Evolutionary conservation across 2,797 vertebrate species (phyloP), one percentile per base, ranked within the genome.

Genomic region (Hydrocynus forskahlii): DNA sequence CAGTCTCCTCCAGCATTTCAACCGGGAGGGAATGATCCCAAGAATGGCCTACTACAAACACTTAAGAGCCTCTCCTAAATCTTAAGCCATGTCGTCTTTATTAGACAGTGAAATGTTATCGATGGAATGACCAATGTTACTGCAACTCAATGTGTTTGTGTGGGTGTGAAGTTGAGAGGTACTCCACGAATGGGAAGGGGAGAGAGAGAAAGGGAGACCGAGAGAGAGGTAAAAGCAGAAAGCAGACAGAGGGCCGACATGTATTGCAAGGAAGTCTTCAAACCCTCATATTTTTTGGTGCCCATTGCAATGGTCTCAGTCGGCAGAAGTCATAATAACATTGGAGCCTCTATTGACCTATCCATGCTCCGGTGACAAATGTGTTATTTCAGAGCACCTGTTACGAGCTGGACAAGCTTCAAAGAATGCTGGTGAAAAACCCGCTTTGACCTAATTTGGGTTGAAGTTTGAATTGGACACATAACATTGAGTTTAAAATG

Each of bases 61-160:
- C 84, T 75, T 79, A 71, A 81, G 48, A 68, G 62, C 71, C 21
- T 48, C 72, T 35, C 72, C 64, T 83, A 66, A 81, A 81, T 81
- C 76, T 81, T 75, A 62, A 79, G 73, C 77, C 75, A 29, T 75
- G 68, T 69, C 12, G 75, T 19, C 57, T 76, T 80, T 84, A 76
- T 66, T 69, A 76, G 68, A 69, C 66, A 75, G 75, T 66, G 70
- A 80, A 84, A 80, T 75, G 68, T 60, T 77, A 80, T 76, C 48
- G 73, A 82, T 55, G 77, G 71, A 81, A 86, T 80, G 76, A 82
- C 80, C 76, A 77, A 60, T 78, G 57, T 77, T 76, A 16, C 67
- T 75, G 81, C 75, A 67, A 83, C 75, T 60, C 81, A 83, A 76
- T 80, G 83, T 80, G 80, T 75, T 79, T 85, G 86, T 85, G 86